Conservation (phyloP, 2,888 invertebrate genomes). For the Ptychoptera contaminata region DNA sequence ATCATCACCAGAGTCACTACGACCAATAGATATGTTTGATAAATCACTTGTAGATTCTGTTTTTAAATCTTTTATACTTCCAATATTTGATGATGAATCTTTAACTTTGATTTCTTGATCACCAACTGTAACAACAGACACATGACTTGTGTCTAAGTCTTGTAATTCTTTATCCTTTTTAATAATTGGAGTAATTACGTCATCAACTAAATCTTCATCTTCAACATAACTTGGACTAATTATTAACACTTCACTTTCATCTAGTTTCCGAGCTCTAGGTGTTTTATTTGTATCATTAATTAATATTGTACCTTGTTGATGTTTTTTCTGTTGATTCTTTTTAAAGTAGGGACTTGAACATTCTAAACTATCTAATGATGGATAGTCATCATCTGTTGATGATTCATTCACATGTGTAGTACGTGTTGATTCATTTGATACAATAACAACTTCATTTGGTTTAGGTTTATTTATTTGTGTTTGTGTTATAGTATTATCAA, state of each 20-base stretch:
- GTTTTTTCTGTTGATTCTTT: constrained; percentile 19
- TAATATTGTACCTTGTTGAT: constrained; percentile 20
- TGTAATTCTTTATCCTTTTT: constrained; percentile 12
- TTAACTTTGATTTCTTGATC: constrained; percentile 55
- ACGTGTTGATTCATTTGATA: constrained; percentile 61
- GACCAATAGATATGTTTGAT: constrained; percentile 11
- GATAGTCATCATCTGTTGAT: constrained; percentile 61
- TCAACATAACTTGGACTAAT: constrained; percentile 52
- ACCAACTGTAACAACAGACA: constrained; percentile 81
- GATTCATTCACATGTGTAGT: constrained; percentile 47
- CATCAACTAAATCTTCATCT: constrained; percentile 20
- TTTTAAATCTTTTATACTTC: constrained; percentile 9
- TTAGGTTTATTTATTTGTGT: constrained; percentile 8
- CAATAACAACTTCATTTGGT: constrained; percentile 59
- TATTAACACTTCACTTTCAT: constrained; percentile 75
- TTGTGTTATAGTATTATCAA: constrained; percentile 38
- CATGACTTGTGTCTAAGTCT: constrained; percentile 66
- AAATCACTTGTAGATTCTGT: constrained; percentile 18
- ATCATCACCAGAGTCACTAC: constrained; percentile 11
- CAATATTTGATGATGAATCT: constrained; percentile 39
- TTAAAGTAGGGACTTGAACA: constrained; percentile 24
- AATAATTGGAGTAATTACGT: not conserved
- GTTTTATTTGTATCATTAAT: constrained; percentile 12
- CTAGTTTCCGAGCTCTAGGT: constrained; percentile 45
- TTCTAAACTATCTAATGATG: constrained; percentile 60